Conservation (phyloP, 2,888 invertebrate genomes). For the Rhagium mordax region DNA sequence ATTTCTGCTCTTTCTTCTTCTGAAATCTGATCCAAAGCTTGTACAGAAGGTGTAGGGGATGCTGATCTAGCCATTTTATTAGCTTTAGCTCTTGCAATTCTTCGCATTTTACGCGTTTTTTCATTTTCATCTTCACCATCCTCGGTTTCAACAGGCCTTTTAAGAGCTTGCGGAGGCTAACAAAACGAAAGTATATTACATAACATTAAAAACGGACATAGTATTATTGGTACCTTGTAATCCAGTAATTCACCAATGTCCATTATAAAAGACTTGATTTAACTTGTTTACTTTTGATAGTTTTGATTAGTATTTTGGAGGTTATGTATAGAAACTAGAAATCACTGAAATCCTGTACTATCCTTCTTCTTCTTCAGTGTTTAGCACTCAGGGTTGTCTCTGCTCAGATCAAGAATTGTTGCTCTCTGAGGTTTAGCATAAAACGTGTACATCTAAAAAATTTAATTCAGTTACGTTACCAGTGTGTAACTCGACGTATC, state of each 20-base stretch:
- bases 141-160: slow-evolving; percentile 77
- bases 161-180: slow-evolving; percentile 88
- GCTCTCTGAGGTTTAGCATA: too few species aligned
- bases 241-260: slow-evolving; percentile 75
- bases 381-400: too few species aligned
- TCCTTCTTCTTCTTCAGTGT: too few species aligned
- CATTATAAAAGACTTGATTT: slow-evolving; percentile 64
- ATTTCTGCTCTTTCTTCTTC: slow-evolving; percentile 87
- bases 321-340: too few species aligned
- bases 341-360: too few species aligned
- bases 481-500: too few species aligned
- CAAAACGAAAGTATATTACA: slow-evolving; percentile 48
- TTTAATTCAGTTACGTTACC: too few species aligned
- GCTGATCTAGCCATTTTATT: slow-evolving; percentile 70
- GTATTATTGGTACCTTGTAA: slow-evolving; percentile 75
- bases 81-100: slow-evolving; percentile 73
- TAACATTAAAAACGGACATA: neutral
- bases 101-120: slow-evolving; percentile 76
- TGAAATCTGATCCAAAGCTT: slow-evolving; percentile 72
- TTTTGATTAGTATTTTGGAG: too few species aligned
- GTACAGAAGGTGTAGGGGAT: slow-evolving; percentile 68
- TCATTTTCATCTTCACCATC: slow-evolving; percentile 80
- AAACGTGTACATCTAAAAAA: too few species aligned
- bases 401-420: too few species aligned
- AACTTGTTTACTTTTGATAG: neutral